Base-by-base conservation (phyloP, 2,888 invertebrate genomes). In the Leistus spinibarbis region DNA sequence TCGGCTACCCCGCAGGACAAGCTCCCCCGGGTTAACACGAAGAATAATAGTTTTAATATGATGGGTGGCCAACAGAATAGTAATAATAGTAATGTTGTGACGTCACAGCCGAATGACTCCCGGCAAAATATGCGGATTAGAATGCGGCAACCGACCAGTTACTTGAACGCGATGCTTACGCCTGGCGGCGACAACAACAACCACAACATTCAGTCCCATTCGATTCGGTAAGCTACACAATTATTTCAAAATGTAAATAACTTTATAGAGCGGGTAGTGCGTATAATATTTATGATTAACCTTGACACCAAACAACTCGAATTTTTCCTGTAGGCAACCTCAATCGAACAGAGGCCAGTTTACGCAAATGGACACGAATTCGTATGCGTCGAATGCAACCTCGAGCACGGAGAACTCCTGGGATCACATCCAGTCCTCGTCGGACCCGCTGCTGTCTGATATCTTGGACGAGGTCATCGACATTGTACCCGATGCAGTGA, bases 381-480 rank as follows among this genome's bases (percentile, higher is more conserved):
- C 75, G 69, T 82, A 78, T 70, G 76, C 81, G 56, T 80, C 83
- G 66, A 80, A 81, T 68, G 81, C 83, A 22, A 81, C 82, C 9
- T 82, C 84, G 64, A 83, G 81, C 76, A 79, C 82, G 5, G 83
- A 83, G 54, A 80, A 79, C 77, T 77, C 81, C 57, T 85, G 89
- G 88, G 87, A 83, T 80, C 86, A 82, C 80, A 86, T 84, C 81
- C 40, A 40, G 40, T 83, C 80, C 77, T 87, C 81, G 79, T 86
- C 88, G 72, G 94, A 95, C 86, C 90, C 91, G 68, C 88, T 93
- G 77, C 87, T 97, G 69, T 95, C 95, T 2, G 93, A 94, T 81
- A 91, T 97, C 79, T 86, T 97, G 79, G 95, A 97, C 86, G 92
- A 93, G 84, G 93, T 95, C 77, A 93, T 95, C 82, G 95, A 95